phyloP scores from a whole-genome alignment of 2,797 vertebrate species.

The Poeciliopsis presidionis region DNA sequence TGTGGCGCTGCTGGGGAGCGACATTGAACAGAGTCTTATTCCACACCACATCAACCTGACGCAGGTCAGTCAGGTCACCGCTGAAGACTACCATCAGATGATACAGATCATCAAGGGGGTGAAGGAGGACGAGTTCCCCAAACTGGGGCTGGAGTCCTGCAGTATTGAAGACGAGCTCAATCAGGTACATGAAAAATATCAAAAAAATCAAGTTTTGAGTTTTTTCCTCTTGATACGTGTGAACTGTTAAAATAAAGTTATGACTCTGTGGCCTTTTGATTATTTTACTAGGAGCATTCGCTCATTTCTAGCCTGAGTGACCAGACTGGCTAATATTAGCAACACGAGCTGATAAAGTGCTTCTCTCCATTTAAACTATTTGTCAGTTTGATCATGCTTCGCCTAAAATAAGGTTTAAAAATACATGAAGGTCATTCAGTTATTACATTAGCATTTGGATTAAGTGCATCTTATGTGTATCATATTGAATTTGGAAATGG shows the following conservation, averaged over 20 bases:
- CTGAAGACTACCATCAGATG: constrained; percentile 88
- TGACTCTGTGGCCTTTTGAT: neutral
- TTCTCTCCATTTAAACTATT: neutral
- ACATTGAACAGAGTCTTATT: constrained; percentile 84
- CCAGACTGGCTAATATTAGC: neutral
- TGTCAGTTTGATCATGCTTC: neutral
- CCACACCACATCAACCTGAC: constrained; percentile 92
- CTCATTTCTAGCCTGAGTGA: neutral
- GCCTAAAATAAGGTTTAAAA: neutral
- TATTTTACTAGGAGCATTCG: neutral
- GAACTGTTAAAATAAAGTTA: neutral
- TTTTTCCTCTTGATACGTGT: neutral
- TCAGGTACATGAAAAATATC: constrained; percentile 81
- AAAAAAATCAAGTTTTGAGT: neutral
- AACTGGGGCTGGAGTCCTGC: constrained; percentile 87
- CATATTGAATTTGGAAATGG: neutral
- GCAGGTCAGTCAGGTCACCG: constrained; percentile 80
- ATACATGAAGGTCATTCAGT: neutral
- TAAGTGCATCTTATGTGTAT: neutral
- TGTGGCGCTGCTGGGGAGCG: constrained; percentile 80
- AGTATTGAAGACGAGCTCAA: constrained; percentile 91
- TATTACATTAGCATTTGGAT: neutral
- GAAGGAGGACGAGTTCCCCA: constrained; percentile 82
- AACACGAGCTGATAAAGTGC: neutral
- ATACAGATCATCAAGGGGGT: constrained; percentile 83